A percentile compares a stretch with the other conserved stretches of the same genome.
phyloP scores from a whole-genome alignment of 2,113 vertebrate genomes.

The Oreocharis arfaki region DNA sequence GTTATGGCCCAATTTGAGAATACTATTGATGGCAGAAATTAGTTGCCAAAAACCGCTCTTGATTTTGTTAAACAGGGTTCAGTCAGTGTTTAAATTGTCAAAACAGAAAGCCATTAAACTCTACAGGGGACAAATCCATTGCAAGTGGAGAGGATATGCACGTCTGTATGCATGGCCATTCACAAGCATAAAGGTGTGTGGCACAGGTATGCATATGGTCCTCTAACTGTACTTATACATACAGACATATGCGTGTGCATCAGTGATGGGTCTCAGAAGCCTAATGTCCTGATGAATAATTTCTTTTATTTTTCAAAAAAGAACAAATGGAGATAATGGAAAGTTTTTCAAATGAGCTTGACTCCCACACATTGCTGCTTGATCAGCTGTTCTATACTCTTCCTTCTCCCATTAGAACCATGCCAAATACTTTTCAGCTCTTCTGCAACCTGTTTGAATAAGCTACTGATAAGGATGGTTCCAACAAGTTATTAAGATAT shows the following conservation, averaged over 20 bases:
- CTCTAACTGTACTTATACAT: not conserved
- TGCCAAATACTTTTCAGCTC: slow-evolving; percentile 60
- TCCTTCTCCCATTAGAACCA: slow-evolving; percentile 36
- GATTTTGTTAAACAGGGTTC: slow-evolving; percentile 70
- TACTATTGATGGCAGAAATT: slow-evolving; percentile 70
- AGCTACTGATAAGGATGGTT: slow-evolving; percentile 61
- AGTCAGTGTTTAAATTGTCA: slow-evolving; percentile 63
- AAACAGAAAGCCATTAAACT: slow-evolving; percentile 67
- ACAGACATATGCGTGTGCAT: rapidly evolving
- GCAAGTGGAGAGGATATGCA: not conserved
- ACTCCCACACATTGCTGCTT: slow-evolving; percentile 45
- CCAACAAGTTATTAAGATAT: slow-evolving; percentile 69
- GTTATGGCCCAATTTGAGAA: slow-evolving; percentile 69
- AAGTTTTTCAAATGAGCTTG: slow-evolving; percentile 50
- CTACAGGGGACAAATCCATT: slow-evolving; percentile 8
- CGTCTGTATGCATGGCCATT: not conserved
- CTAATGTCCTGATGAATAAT: slow-evolving; percentile 9
- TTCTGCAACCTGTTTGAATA: slow-evolving; percentile 61
- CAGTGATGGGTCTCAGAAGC: not conserved
- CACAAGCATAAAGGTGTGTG: not conserved
- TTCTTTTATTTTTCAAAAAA: slow-evolving; percentile 21
- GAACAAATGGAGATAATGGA: slow-evolving; percentile 24
- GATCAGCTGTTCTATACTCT: slow-evolving; percentile 35
- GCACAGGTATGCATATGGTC: rapidly evolving
- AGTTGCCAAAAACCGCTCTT: slow-evolving; percentile 66